Evolutionary conservation across 2,113 vertebrate genomes (phyloP).

Genomic region (Planiliza haematocheilus): DNA sequence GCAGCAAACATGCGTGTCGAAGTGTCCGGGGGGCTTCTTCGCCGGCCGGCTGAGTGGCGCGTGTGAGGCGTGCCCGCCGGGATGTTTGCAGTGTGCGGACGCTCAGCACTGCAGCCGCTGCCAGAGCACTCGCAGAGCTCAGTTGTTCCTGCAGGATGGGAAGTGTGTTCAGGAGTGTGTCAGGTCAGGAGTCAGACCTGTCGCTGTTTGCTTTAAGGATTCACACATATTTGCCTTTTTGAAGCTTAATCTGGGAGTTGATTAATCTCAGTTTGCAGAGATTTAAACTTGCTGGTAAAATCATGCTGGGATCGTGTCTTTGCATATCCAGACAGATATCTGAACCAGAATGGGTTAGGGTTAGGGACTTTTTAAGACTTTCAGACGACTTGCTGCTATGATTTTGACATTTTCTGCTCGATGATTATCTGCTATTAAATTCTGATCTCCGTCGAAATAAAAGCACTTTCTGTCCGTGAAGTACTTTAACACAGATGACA

Average conservation of each 20-base stretch:
- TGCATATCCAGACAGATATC: constrained; percentile 17
- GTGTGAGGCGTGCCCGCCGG: constrained; percentile 86
- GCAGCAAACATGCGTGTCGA: constrained; percentile 80
- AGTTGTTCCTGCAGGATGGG: constrained; percentile 85
- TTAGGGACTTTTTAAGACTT: too few species aligned
- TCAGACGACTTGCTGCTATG: background rate
- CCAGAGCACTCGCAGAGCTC: constrained; percentile 45
- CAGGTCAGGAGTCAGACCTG: constrained; percentile 51
- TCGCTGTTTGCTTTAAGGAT: background rate
- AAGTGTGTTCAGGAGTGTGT: constrained; percentile 86
- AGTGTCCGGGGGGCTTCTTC: constrained; percentile 86
- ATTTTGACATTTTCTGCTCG: constrained; percentile 14
- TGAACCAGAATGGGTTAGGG: constrained; percentile 9
- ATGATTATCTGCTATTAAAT: constrained; percentile 46
- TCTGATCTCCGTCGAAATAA: constrained; percentile 17
- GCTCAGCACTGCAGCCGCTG: constrained; percentile 85
- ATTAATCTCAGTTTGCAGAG: constrained; percentile 1
- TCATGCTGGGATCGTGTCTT: background rate
- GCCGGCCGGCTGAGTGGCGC: constrained; percentile 73
- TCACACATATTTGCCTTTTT: background rate
- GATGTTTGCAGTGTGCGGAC: constrained; percentile 84
- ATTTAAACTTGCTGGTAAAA: constrained; percentile 3
- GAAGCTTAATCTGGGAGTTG: background rate
- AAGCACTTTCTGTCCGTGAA: constrained; percentile 13
- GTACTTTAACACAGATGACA: constrained; percentile 40